Base-by-base conservation (phyloP, 2,113 vertebrate genomes). In the Ahaetulla prasina region DNA sequence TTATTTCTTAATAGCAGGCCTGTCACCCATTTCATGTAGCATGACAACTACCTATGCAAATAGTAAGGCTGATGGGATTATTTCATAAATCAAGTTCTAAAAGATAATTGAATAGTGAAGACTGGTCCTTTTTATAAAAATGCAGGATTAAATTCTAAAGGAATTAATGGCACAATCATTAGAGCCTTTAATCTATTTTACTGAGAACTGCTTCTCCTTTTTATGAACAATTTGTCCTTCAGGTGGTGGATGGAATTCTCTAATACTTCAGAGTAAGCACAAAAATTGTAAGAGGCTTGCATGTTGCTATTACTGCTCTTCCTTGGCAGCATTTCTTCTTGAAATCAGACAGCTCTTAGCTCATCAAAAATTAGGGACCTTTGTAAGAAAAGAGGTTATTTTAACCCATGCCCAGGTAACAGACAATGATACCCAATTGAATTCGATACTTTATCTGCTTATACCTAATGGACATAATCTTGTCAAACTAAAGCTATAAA, bases 181-280 rank as follows among this genome's bases (percentile, higher is more conserved):
- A 93, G 7, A 95, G 60, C 54, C 57, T 96, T 96, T 95, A 96
- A 96, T 97, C 93, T 96, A 25, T 95, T 96, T 96, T 95, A 94
- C 91, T 95, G 93, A 96, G 91, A 95, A 92, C 89, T 92, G 86
- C 35, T 93, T 91, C 85, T 96, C 30, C 89, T 95, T 96, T 92
- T 96, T 96, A 96, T 95, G 96, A 96, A 96, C 91, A 95, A 87
- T 95, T 95, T 95, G 92, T 93, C 94, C 95, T 96, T 96, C 96
- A 92, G 84, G 90, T 63, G 43, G 60, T 68, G 60, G 89, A 89
- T 49, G 88, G 94, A 94, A 95, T 95, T 95, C 45, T 92, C 2
- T 94, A 89, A 91, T 95, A 92, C 94, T 96, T 96, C 94, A 47
- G 92, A 94, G 90, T 93, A 96, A 95, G 96, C 94, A 95, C 63